These are phyloP conservation scores for Semicossyphus pulcher DNA, from an alignment of 2,113 vertebrate species.

Conservation along the genomic window DNA sequence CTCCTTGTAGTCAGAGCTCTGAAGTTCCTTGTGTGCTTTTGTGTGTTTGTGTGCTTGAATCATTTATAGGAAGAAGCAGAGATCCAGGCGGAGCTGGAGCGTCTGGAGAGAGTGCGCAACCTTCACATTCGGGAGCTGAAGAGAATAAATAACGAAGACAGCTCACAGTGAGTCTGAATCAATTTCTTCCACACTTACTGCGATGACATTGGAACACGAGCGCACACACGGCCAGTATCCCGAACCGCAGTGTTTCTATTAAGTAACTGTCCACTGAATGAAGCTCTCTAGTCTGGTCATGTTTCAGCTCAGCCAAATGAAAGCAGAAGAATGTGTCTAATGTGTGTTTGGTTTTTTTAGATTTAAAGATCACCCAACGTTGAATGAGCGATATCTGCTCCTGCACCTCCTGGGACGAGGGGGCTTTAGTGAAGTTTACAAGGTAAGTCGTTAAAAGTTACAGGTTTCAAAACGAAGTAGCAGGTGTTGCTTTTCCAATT, in stretches of 20 bases:
- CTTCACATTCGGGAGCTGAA: conserved; percentile 99
- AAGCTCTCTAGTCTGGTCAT: neutral
- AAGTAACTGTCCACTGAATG: neutral
- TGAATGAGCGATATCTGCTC: conserved; percentile 98
- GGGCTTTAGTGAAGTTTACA: conserved; percentile 99
- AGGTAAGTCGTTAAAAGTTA: conserved; percentile 80
- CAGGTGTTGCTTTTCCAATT: neutral
- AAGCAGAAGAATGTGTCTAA: too few species aligned
- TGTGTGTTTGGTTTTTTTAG: too few species aligned
- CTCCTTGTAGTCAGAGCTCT: conserved; percentile 52
- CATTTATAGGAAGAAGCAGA: conserved; percentile 98
- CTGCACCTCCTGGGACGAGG: conserved; percentile 97
- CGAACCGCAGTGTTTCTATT: neutral
- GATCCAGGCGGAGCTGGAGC: conserved; percentile 99
- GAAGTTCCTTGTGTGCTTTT: conserved; percentile 57
- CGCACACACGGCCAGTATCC: conserved; percentile 3
- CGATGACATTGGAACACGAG: conserved; percentile 34
- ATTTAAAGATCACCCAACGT: conserved; percentile 98
- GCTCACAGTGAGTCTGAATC: conserved; percentile 93
- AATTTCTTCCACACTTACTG: conserved; percentile 38
- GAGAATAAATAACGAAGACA: conserved; percentile 99
- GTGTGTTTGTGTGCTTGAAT: conserved; percentile 65
- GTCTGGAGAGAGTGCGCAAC: conserved; percentile 98
- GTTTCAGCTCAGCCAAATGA: neutral
- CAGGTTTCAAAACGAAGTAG: neutral